phyloP scores from a whole-genome alignment of 2,113 vertebrate genomes.

The Geococcyx californianus region DNA sequence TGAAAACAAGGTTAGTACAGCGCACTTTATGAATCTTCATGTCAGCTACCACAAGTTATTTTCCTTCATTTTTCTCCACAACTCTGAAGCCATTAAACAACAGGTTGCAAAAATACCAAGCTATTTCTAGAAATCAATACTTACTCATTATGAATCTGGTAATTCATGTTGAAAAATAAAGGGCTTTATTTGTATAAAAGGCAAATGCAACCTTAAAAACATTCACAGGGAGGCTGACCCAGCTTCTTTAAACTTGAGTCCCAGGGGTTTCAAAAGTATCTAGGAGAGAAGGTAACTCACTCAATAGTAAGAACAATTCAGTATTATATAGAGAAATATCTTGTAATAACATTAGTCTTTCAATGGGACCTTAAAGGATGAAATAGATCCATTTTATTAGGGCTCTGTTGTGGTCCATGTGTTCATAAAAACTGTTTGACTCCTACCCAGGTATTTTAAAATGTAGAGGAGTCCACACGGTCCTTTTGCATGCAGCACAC shows the following conservation, averaged over 20 bases:
- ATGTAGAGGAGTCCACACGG: not conserved
- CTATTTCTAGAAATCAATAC: not conserved
- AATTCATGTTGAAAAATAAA: not conserved
- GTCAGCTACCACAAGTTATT: not conserved
- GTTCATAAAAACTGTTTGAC: not conserved
- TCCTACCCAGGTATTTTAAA: not conserved
- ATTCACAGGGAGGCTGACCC: accelerated
- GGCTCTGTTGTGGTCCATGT: not conserved
- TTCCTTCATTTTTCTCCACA: not conserved
- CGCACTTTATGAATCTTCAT: not conserved
- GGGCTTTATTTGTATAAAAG: not conserved
- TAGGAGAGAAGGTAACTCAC: not conserved
- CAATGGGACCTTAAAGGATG: not conserved
- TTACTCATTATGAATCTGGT: not conserved
- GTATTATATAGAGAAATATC: not conserved
- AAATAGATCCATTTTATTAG: accelerated
- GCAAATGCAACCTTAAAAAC: not conserved
- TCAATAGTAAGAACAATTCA: not conserved
- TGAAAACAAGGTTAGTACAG: not conserved
- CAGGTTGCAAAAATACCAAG: not conserved
- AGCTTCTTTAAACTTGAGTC: not conserved
- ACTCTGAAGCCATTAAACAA: not conserved
- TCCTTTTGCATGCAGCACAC: not conserved
- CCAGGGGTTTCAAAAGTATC: not conserved
- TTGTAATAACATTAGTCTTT: not conserved